Evolutionary conservation across 1,140 invertebrate species (phyloP).

Genomic region (Drosophila truncata): DNA sequence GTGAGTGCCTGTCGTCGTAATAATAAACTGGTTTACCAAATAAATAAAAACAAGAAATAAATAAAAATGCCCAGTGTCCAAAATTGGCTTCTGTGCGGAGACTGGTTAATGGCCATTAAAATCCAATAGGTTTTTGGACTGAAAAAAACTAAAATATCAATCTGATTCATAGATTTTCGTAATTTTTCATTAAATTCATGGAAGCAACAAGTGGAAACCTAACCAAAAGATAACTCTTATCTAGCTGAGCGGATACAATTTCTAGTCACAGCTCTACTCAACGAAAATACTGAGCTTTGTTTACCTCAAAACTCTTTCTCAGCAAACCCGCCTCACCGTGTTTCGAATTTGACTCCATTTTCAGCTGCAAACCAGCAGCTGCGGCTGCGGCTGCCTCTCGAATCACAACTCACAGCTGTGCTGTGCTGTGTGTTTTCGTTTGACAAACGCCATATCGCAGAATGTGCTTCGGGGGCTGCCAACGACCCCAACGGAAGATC

Average conservation of each 20-base stretch:
- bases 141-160: background rate
- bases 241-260: background rate
- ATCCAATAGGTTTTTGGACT: background rate
- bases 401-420: constrained; percentile 13
- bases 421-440: constrained; percentile 6
- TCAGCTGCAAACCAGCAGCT: constrained; percentile 5
- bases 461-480: constrained; percentile 1
- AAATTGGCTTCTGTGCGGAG: background rate
- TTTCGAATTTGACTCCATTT: constrained; percentile 9
- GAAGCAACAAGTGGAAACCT: constrained; percentile 6
- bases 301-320: background rate
- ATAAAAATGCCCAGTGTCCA: background rate
- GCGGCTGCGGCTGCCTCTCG: constrained; percentile 10
- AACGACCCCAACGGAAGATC: constrained; percentile 34
- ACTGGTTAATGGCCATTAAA: constrained; percentile 5
- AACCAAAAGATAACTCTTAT: background rate
- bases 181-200: background rate
- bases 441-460: constrained; percentile 4
- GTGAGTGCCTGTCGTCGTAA: constrained; percentile 9
- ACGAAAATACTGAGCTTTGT: background rate
- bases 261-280: background rate
- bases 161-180: background rate
- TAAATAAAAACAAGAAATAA: background rate
- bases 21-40: constrained; percentile 21
- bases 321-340: no score